These are phyloP conservation scores for Parelbella ahira DNA, from an alignment of 2,888 invertebrate species.

Conservation along the genomic window DNA sequence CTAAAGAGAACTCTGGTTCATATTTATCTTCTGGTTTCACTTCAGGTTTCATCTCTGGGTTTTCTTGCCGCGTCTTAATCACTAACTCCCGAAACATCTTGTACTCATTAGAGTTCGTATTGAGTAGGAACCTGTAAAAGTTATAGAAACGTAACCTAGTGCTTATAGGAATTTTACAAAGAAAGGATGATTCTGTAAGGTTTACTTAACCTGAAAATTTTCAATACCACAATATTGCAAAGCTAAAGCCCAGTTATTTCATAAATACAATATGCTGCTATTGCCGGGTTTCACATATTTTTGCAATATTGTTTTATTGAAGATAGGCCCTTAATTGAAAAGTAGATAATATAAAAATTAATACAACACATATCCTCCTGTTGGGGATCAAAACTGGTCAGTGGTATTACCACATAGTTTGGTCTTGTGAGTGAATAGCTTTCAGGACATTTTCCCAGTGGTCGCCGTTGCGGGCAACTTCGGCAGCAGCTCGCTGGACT, in stretches of 20 bases:
- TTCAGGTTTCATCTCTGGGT: conserved; percentile 44
- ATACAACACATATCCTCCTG: conserved; percentile 70
- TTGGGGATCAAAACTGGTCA: conserved; percentile 48
- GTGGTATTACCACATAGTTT: conserved; percentile 79
- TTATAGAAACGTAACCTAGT: conserved; percentile 35
- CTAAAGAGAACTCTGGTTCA: conserved; percentile 73
- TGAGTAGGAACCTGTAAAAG: conserved; percentile 73
- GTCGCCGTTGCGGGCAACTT: conserved; percentile 83
- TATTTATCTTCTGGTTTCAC: conserved; percentile 75
- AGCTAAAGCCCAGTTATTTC: no score
- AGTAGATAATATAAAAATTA: conserved; percentile 59
- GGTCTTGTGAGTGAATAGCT: conserved; percentile 76
- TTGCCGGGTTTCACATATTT: no score
- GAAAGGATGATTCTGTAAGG: conserved; percentile 47
- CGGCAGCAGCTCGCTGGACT: conserved; percentile 77
- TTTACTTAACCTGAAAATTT: conserved; percentile 47
- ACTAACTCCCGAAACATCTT: conserved; percentile 70
- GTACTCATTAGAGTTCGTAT: conserved; percentile 66
- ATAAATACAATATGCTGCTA: no score
- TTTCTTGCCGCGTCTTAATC: conserved; percentile 47
- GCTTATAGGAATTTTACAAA: conserved; percentile 39
- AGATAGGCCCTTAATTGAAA: conserved; percentile 32
- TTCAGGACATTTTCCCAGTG: conserved; percentile 84
- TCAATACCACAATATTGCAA: conserved; percentile 11
- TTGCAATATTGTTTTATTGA: conserved; percentile 34